Evolutionary conservation across 2,888 invertebrate species (phyloP).

Genomic region (Standfussiana lucernea): DNA sequence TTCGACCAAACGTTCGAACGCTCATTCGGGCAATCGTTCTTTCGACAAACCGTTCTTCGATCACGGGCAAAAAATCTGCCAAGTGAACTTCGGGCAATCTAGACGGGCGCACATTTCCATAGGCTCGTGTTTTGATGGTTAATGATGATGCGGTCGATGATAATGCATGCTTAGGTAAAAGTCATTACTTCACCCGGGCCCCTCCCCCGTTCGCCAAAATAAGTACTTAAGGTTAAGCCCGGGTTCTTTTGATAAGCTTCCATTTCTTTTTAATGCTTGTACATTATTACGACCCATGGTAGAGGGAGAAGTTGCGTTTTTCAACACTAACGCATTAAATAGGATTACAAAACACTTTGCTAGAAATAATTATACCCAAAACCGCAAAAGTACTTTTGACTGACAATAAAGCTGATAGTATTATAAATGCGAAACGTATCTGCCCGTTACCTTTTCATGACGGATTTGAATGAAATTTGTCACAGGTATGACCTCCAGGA

Average conservation of each 20-base stretch:
- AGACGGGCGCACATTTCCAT: too few relatives aligned
- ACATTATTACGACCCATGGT: neutral
- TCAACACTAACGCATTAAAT: neutral
- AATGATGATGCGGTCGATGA: neutral
- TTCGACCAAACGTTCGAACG: neutral
- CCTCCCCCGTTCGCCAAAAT: neutral
- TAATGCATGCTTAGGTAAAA: neutral
- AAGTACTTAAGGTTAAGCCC: neutral
- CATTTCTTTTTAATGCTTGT: neutral
- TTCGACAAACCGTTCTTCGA: neutral
- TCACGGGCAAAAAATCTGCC: neutral
- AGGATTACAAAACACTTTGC: neutral
- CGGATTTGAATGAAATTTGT: neutral
- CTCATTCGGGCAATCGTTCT: neutral
- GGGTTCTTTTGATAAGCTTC: neutral
- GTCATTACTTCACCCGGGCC: too few relatives aligned
- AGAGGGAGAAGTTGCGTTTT: neutral
- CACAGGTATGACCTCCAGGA: neutral
- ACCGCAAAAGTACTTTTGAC: neutral
- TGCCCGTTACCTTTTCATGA: neutral
- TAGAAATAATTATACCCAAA: neutral
- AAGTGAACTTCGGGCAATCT: neutral
- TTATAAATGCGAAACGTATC: neutral
- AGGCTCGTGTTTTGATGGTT: neutral
- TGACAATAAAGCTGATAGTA: neutral